Conservation (phyloP, 2,888 invertebrate genomes). For the Cantharis rustica region DNA sequence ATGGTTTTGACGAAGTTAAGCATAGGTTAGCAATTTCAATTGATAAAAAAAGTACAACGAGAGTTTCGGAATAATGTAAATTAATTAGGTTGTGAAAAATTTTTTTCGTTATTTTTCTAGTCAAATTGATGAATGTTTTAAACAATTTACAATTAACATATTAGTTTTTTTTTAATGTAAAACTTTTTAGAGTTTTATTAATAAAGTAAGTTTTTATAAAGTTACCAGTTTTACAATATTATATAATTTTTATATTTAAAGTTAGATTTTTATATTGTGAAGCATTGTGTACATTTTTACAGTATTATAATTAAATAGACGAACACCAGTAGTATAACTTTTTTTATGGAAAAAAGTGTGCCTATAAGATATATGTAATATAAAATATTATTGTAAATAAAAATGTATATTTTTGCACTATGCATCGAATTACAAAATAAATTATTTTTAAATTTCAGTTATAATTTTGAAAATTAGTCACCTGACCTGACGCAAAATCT, state of each 20-base stretch:
- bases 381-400: not conserved
- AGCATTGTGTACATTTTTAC: not conserved
- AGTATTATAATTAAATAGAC: not conserved
- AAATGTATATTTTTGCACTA: constrained; percentile 1
- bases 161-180: not conserved
- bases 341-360: not conserved
- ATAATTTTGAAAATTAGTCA: not conserved
- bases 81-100: not conserved
- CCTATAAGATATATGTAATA: not conserved
- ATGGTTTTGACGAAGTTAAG: constrained; percentile 52
- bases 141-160: not conserved
- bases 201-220: not conserved
- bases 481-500: too few species aligned
- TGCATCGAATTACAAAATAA: not conserved
- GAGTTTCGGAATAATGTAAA: not conserved
- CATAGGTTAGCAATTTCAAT: constrained; percentile 45
- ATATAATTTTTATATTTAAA: not conserved
- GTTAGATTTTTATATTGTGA: not conserved
- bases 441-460: not conserved
- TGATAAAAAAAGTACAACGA: constrained; percentile 21
- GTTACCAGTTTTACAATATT: not conserved
- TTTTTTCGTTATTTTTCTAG: not conserved
- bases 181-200: not conserved
- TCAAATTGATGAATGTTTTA: not conserved
- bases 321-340: not conserved